Evolutionary conservation across 2,888 invertebrate genomes (phyloP).

Genomic region (Phortica magna): DNA sequence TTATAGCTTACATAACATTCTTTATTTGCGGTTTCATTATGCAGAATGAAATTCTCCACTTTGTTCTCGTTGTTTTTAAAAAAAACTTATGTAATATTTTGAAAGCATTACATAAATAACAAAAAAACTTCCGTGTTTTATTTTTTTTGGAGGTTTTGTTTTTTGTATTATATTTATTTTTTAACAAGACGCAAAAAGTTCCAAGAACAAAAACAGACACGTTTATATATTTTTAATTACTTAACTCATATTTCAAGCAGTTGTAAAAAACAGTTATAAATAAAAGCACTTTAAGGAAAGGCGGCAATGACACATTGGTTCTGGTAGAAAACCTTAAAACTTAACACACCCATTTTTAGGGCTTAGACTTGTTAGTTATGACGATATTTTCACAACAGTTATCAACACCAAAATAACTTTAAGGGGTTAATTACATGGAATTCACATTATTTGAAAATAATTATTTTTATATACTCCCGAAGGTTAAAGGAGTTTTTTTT

Average conservation of each 20-base stretch:
- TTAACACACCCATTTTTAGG: slow-evolving; percentile 1
- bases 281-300: not conserved
- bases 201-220: slow-evolving; percentile 16
- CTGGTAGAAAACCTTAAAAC: too few species aligned
- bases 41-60: not conserved
- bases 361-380: too few species aligned
- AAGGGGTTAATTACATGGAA: too few species aligned
- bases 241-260: slow-evolving; percentile 43
- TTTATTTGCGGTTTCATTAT: slow-evolving; percentile 7
- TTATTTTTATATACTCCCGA: not conserved
- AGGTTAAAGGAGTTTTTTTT: not conserved
- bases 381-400: too few species aligned
- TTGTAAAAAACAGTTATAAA: not conserved
- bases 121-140: slow-evolving; percentile 23
- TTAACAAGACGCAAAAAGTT: not conserved
- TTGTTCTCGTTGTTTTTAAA: not conserved
- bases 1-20: slow-evolving; percentile 51
- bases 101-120: slow-evolving; percentile 23
- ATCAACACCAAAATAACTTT: too few species aligned
- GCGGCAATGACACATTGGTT: too few species aligned
- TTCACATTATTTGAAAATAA: not conserved
- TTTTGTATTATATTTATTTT: not conserved
- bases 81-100: not conserved
- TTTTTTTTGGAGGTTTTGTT: not conserved
- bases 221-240: not conserved